Percentiles rank a stretch among this genome's conserved stretches.
Conservation (phyloP, 2,888 invertebrate species). For the Melanargia galathea region DNA sequence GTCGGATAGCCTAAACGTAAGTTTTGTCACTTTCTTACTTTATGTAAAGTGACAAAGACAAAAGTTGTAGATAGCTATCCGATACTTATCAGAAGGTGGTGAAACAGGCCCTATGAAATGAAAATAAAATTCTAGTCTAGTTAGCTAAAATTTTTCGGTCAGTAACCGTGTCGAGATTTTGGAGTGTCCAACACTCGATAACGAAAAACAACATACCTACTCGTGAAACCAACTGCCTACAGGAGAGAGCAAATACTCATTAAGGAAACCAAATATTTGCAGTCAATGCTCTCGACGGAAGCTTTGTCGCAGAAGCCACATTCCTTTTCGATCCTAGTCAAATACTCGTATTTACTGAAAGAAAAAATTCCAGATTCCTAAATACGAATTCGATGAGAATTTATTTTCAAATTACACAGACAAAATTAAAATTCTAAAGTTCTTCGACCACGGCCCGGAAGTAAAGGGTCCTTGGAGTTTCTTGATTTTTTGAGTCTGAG, state of each 20-base stretch:
- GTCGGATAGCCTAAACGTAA: too few species aligned
- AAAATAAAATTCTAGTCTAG: too few species aligned
- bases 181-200: neutral
- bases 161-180: neutral
- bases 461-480: too few species aligned
- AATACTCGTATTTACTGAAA: constrained; percentile 27
- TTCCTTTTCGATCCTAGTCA: constrained; percentile 21
- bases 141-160: neutral
- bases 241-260: constrained; percentile 25
- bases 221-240: constrained; percentile 2
- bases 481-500: too few species aligned
- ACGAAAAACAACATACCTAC: constrained; percentile 10
- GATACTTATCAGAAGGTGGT: too few species aligned
- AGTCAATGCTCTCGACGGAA: constrained; percentile 21
- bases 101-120: too few species aligned
- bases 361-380: constrained; percentile 5
- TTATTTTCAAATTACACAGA: neutral
- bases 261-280: constrained; percentile 25
- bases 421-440: too few species aligned
- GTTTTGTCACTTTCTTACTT: too few species aligned
- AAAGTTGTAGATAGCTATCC: too few species aligned
- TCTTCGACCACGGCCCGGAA: too few species aligned
- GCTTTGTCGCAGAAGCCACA: constrained; percentile 23
- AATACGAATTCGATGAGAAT: neutral
- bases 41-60: too few species aligned